phyloP scores from a whole-genome alignment of 2,888 invertebrate genomes.

The Clusia tigrina region DNA sequence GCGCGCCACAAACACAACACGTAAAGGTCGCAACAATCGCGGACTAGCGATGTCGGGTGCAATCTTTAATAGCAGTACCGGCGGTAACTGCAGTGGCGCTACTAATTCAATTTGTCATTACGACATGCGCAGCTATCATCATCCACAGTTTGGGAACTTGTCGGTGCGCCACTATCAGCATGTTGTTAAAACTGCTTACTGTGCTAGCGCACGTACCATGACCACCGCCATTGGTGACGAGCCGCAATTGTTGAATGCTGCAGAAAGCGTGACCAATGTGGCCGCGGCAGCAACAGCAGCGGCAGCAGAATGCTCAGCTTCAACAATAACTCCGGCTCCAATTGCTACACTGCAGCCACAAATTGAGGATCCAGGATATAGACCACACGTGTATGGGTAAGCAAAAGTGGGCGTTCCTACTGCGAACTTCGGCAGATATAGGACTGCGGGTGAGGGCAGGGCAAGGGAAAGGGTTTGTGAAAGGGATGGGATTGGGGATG shows the following conservation, averaged over 20 bases:
- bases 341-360: constrained; percentile 27
- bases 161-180: constrained; percentile 51
- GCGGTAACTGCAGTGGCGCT: constrained; percentile 34
- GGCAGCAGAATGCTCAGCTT: constrained; percentile 17
- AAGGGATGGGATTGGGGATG: no score
- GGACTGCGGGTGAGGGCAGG: no score
- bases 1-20: constrained; percentile 39
- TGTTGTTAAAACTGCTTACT: no score
- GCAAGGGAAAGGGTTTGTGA: no score
- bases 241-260: background rate
- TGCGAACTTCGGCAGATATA: no score
- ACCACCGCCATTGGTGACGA: constrained; percentile 24
- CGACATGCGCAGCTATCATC: constrained; percentile 54
- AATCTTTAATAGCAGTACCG: constrained; percentile 8
- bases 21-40: constrained; percentile 30
- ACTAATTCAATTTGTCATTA: constrained; percentile 42
- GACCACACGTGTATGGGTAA: constrained; percentile 48
- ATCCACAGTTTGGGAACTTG: constrained; percentile 63
- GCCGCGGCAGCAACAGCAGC: constrained; percentile 15
- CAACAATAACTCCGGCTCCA: constrained; percentile 18
- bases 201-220: constrained; percentile 35
- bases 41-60: constrained; percentile 25
- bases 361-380: constrained; percentile 38
- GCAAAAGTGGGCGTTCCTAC: no score
- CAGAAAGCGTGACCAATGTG: background rate